These are phyloP conservation scores for Ptychadena robeensis DNA, from an alignment of 2,797 vertebrate species.

Conservation along the genomic window DNA sequence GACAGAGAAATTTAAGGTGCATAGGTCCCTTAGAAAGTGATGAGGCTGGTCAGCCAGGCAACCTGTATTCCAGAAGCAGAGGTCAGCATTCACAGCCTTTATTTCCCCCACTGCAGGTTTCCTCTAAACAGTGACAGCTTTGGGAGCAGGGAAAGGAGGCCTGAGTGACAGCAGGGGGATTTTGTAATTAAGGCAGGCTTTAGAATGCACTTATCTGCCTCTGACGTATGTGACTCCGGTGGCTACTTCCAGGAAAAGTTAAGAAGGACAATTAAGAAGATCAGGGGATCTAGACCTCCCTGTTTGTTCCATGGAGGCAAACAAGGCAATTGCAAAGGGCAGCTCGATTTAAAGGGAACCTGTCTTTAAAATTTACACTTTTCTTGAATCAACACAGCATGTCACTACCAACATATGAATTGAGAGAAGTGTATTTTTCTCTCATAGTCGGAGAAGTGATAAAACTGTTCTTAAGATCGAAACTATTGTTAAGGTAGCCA, in stretches of 20 bases:
- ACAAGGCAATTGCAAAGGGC: background rate
- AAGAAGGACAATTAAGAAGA: conserved; percentile 35
- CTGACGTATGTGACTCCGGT: background rate
- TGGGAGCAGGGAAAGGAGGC: background rate
- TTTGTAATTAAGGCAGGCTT: conserved; percentile 41
- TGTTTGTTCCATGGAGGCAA: background rate
- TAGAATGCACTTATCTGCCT: conserved; percentile 11
- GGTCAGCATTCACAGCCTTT: background rate
- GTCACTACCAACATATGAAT: background rate
- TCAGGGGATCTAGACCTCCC: background rate
- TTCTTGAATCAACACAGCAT: background rate
- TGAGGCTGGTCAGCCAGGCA: too few species aligned
- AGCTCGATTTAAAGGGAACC: background rate
- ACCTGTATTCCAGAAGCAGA: background rate
- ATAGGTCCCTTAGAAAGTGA: too few species aligned
- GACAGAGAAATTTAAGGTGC: too few species aligned
- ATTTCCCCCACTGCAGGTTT: background rate
- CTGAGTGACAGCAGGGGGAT: conserved; percentile 33
- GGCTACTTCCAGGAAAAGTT: conserved; percentile 42
- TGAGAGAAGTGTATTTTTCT: background rate
- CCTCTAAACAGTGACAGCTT: background rate
- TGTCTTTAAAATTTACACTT: background rate
- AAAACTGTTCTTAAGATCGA: too few species aligned
- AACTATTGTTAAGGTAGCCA: too few species aligned
- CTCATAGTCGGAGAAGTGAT: too few species aligned